A percentile compares a stretch with the other conserved stretches of the same genome.
phyloP scores from a whole-genome alignment of 2,113 vertebrate species.

The Oreocharis arfaki region DNA sequence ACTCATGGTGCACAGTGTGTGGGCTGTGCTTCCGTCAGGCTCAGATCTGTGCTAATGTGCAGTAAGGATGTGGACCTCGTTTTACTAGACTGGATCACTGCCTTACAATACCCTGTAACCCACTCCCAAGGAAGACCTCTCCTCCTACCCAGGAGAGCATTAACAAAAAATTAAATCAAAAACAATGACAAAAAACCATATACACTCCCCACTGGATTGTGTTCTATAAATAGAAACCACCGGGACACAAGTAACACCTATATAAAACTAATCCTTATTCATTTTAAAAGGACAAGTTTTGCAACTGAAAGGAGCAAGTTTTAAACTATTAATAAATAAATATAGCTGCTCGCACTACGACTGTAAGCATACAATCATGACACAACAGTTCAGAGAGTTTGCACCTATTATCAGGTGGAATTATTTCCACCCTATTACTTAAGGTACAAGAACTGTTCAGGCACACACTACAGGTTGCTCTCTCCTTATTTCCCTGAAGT shows the following conservation, averaged over 20 bases:
- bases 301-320: neutral
- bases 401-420: neutral
- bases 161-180: neutral
- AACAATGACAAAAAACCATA: neutral
- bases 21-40: neutral
- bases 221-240: neutral
- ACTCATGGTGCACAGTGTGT: accelerated
- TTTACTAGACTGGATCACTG: neutral
- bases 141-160: neutral
- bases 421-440: neutral
- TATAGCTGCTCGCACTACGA: neutral
- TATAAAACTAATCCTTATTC: neutral
- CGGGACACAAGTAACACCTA: neutral
- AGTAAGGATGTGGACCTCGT: neutral
- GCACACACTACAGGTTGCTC: neutral
- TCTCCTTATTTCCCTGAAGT: neutral
- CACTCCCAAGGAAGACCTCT: neutral
- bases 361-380: neutral
- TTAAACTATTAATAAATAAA: neutral
- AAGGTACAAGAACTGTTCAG: neutral
- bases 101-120: neutral
- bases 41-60: neutral
- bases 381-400: neutral
- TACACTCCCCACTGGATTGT: neutral
- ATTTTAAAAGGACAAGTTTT: neutral